phyloP scores from a whole-genome alignment of 2,113 vertebrate genomes.

The Irena cyanogastra region DNA sequence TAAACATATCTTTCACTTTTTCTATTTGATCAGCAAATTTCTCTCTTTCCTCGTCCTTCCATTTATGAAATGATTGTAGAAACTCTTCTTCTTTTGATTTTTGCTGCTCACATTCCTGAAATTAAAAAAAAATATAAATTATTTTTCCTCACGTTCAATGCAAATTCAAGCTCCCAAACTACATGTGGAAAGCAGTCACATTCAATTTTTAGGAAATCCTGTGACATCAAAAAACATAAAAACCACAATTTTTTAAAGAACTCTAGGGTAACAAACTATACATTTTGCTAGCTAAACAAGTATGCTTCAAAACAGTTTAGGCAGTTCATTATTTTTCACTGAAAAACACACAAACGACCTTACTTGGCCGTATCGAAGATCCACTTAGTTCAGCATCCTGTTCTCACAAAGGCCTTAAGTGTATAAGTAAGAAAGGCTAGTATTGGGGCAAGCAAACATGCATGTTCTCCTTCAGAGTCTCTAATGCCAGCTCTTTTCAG shows the following conservation, averaged over 20 bases:
- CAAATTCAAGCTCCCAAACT: background rate
- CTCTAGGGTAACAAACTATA: background rate
- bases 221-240: background rate
- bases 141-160: background rate
- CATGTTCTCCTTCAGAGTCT: background rate
- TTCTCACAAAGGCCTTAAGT: background rate
- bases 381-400: background rate
- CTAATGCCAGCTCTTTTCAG: background rate
- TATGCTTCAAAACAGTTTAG: background rate
- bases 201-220: background rate
- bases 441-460: rapidly evolving
- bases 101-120: slow-evolving; percentile 84
- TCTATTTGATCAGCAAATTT: slow-evolving; percentile 82
- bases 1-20: slow-evolving; percentile 86
- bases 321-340: background rate
- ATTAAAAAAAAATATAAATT: background rate
- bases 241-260: background rate
- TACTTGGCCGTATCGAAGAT: background rate
- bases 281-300: background rate
- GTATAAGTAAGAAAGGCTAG: background rate
- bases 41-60: slow-evolving; percentile 87
- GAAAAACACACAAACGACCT: background rate
- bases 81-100: slow-evolving; percentile 82
- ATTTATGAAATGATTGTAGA: slow-evolving; percentile 80
- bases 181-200: background rate